Evolutionary conservation across 2,888 invertebrate species (phyloP), one percentile per base, ranked within the genome.

Genomic region (Nudaria mundana): DNA sequence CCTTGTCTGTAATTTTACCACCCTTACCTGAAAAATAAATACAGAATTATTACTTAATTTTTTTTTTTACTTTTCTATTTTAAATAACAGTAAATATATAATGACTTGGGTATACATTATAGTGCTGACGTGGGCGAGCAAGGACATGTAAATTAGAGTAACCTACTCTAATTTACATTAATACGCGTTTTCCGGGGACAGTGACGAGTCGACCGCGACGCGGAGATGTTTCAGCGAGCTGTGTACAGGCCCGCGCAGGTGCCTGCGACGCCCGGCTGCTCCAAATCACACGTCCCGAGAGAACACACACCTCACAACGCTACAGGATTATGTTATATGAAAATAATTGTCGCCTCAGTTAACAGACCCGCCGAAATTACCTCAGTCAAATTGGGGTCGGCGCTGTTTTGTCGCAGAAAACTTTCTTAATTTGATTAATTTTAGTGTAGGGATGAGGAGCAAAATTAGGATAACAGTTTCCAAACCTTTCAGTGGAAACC

Each of bases 301-400:
- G 81, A 67, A 57, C 71, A 62, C 63, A 69, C 74, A 76, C 72
- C 74, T 75, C 74, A 69, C 72, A 65, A 70, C 75, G 69, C 72
- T 72, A 71, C 74, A 63, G 78, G 75, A 79, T 83, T 81, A 81
- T 80, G 76, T 80, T 83, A 80, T 83, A 81, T 76, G 76, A 72
- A 79, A 81, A 81, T 84, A 84, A 85, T 82, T 81, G 82, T 81
- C 76, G 74, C 71, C 71, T 64, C 71, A 69, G 69, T 67, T 68
- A 64, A 70, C 71, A 66, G 68, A 62, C 74, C 69, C 56, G 63
- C 60, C 62, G 48, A 69, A 77, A 79, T 80, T 76, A 80, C 74
- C 72, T 56, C 66, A 52, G 60, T 67, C 62, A 73, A 79, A 77
- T 76, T 75, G 74, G 76, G 76, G 76, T 68, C 66, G 65, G 66